Evolutionary conservation across 2,888 invertebrate species (phyloP), one percentile per base, ranked within the genome.

Genomic region (Busseola fusca): DNA sequence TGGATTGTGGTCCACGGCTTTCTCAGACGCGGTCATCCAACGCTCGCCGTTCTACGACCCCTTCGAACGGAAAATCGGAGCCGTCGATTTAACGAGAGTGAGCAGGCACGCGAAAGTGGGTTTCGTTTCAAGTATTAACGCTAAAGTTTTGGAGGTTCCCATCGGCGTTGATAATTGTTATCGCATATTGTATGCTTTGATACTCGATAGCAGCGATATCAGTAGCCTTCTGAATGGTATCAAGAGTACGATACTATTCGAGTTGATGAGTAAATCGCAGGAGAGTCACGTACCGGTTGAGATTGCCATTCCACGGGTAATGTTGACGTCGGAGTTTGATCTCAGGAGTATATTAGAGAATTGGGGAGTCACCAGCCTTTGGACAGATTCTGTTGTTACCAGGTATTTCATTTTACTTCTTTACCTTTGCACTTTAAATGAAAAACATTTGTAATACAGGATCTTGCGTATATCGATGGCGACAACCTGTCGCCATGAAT

Each of bases 241-340:
- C 1, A 60, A 57, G 7, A 59, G 27, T 10, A 59, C 67, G 4
- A 6, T 72, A 14, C 1, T 77, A 18, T 42, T 64, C 18, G 78
- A 84, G 25, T 0, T 48, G 34, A 16, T 80, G 7, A 57, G 40
- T 3, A 21, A 34, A 7, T 30, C 71, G 3, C 50, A 40, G 0
- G 50, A 67, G 12, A 84, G 75, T 57, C 34, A 40, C 9, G 60
- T 80, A 4, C 71, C 80, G 3, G 6, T 84, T 12, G 74, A 80
- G 0, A 74, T 84, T 0, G 82, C 74, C 18, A 69, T 82, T 21
- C 82, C 84, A 12, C 62, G 37, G 18, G 70, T 69, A 14, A 72
- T 66, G 3, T 67, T 80, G 64, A 74, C 66, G 0, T 64, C 72
- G 21, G 74, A 72, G 21, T 45, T 69, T 6, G 57, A 83, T 30